Conservation (phyloP, 2,113 vertebrate species). For the Oceanodroma tethys region DNA sequence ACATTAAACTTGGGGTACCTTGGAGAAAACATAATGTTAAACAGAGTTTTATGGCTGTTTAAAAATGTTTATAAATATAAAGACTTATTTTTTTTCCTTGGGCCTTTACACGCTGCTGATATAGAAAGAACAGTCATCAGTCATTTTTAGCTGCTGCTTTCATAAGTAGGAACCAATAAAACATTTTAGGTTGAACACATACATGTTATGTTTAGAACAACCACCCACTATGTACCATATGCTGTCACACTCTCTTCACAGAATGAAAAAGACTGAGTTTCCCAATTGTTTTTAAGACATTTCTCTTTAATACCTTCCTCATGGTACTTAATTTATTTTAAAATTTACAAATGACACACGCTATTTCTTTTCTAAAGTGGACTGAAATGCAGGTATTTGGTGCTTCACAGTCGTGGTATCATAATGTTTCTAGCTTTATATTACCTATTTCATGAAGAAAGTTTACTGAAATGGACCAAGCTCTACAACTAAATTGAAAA, state of each 20-base stretch:
- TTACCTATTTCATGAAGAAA: background rate
- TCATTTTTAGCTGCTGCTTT: constrained; percentile 48
- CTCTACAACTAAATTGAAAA: background rate
- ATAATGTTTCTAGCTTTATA: background rate
- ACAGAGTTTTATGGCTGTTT: background rate
- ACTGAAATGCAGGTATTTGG: background rate
- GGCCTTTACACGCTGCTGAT: constrained; percentile 16
- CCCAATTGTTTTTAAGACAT: constrained; percentile 11
- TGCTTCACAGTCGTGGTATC: background rate
- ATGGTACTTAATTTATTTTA: background rate
- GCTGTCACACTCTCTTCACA: constrained; percentile 43
- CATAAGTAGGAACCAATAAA: constrained; percentile 39
- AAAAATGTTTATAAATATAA: background rate
- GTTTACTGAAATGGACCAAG: background rate
- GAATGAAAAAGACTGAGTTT: constrained; percentile 29
- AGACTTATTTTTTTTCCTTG: background rate
- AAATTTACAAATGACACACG: background rate
- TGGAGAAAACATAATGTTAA: background rate
- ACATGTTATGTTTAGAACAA: constrained; percentile 50
- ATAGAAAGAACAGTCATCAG: constrained; percentile 50
- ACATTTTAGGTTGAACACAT: constrained; percentile 35
- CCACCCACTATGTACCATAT: constrained; percentile 35
- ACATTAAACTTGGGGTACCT: background rate
- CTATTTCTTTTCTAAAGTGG: background rate
- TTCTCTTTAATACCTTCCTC: constrained; percentile 23